Base-by-base conservation (phyloP, 2,113 vertebrate species). In the Forbesichthys papilliferus region DNA sequence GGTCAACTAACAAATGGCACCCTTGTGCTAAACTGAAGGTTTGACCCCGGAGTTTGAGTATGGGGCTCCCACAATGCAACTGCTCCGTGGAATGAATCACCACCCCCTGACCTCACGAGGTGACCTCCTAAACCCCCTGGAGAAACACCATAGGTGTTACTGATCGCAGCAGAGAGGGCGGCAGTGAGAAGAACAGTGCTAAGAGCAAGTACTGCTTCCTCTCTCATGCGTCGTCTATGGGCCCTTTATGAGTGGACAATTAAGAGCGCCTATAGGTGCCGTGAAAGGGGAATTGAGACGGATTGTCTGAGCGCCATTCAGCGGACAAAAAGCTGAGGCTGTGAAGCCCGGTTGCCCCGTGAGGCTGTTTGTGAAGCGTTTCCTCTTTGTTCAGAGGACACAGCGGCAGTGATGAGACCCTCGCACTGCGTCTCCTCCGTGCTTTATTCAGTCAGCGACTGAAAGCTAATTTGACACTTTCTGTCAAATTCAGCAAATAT, bases 1-100 rank as follows among this genome's bases (percentile, higher is more conserved):
- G 88, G 89, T 88, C 89, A 78, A 55, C 82, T 85, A 84, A 91
- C 87, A 90, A 90, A 91, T 86, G 88, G 79, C 84, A 81, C 64
- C 64, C 73, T 74, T 80, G 81, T 77, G 82, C 79, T 80, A 70
- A 84, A 82, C 71, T 64, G 75, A 68, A 73, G 83, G 55, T 79
- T 75, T 77, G 81, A 89, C 90, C 89, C 68, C 53, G 0, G 67
- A 82, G 84, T 78, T 85, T 84, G 75, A 60, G 71, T 27, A 2
- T 27, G 65, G 71, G 63, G 80, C 83, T 68, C 82, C 85, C 84
- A 87, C 86, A 83, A 84, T 84, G 74, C 80, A 76, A 87, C 78
- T 48, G 80, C 84, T 77, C 74, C 8, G 61, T 74, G 79, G 87
- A 86, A 91, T 89, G 77, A 91, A 92, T 90, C 79, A 64, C 71